Percentiles rank a stretch among this genome's conserved stretches.
Evolutionary conservation across 1,140 invertebrate genomes (phyloP).

Genomic region (Liolophura sinensis): DNA sequence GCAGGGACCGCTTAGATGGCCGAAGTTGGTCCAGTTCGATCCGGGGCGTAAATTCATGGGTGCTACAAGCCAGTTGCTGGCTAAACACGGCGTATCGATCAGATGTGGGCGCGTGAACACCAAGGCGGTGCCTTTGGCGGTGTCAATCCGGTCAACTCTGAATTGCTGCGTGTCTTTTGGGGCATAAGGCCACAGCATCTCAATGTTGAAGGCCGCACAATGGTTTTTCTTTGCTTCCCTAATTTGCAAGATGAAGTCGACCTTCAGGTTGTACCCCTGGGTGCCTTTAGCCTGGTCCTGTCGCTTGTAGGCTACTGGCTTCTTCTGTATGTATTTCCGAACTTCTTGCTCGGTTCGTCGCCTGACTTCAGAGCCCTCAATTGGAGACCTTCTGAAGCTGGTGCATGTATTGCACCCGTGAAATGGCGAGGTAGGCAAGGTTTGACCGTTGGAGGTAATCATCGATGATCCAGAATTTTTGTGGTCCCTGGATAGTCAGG

Average conservation of each 20-base stretch:
- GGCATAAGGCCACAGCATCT: constrained; percentile 3
- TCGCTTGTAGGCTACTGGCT: too few species aligned
- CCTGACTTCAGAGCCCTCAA: background rate
- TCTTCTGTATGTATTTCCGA: too few species aligned
- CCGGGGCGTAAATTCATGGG: too few species aligned
- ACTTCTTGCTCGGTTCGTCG: too few species aligned
- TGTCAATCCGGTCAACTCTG: constrained; percentile 6
- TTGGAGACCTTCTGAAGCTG: too few species aligned
- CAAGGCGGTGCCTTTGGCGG: constrained; percentile 4
- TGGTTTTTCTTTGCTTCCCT: constrained; percentile 2
- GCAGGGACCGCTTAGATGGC: too few species aligned
- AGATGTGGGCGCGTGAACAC: too few species aligned
- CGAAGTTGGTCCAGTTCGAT: too few species aligned
- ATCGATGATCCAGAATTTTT: constrained; percentile 17
- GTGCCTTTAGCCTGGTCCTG: background rate
- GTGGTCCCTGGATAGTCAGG: constrained; percentile 10
- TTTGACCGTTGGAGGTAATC: constrained; percentile 15
- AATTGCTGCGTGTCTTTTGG: too few species aligned
- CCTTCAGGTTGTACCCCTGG: background rate
- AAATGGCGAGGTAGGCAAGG: constrained; percentile 8
- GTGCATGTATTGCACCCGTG: background rate
- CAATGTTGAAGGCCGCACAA: constrained; percentile 7
- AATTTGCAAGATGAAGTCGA: constrained; percentile 4
- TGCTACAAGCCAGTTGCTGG: too few species aligned
- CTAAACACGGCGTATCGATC: too few species aligned